Evolutionary conservation across 1,140 invertebrate genomes (phyloP), one percentile per base, ranked within the genome.

Genomic region (Hyles euphorbiae): DNA sequence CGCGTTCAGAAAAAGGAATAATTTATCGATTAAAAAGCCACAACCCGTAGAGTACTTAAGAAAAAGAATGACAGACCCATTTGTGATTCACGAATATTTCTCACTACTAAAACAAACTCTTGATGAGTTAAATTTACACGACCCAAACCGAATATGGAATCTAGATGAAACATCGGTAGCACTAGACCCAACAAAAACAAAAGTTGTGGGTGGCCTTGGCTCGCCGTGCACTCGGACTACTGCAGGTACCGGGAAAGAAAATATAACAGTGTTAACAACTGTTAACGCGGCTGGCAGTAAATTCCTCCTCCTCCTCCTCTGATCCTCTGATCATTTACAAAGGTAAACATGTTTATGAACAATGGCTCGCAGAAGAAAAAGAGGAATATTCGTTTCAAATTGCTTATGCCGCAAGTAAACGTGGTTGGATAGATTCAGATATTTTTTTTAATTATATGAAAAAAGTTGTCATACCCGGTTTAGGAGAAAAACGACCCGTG

Each of bases 21-120:
- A 65, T 46, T 53, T 87, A 2, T 77, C 74, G 2, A 53, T 78
- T 9, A 85, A 81, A 70, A 83, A 78, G 59, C 76, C 82, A 3
- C 78, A 87, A 72, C 55, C 57, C 55, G 75, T 84, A 47, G 74
- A 84, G 70, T 65, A 71, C 57, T 60, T 73, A 5, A 54, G 78
- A 50, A 82, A 76, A 69, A 81, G 53, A 55, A 65, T 66, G 8
- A 54, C 55, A 32, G 64, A 78, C 59, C 76, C 72, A 8, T 78
- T 66, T 58, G 60, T 77, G 3, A 50, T 75, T 12, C 60, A 61
- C 49, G 53, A 57, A 1, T 81, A 73, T 63, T 78, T 70, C 59
- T 51, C 72, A n/a, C 32, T 72, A 22, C 34, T 76, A 9, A 53
- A 70, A 61, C 43, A 63, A 22, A 66, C 64, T n/a, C 7, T 75